Evolutionary conservation across 1,140 invertebrate species (phyloP).

Genomic region (Bicyclus anynana): DNA sequence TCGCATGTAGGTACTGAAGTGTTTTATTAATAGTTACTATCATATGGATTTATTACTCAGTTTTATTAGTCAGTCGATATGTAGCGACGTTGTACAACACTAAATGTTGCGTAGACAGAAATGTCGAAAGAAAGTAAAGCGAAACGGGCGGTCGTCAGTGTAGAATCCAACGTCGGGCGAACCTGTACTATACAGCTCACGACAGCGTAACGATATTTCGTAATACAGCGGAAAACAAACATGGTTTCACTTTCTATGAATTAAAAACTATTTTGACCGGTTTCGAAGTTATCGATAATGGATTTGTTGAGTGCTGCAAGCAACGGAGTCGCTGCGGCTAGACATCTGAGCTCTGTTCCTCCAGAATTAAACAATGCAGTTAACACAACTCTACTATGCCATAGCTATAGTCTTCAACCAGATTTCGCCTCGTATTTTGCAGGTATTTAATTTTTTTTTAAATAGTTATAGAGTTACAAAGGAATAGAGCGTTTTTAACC

Average conservation of each 20-base stretch:
- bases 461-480: neutral
- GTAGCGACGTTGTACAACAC: constrained; percentile 38
- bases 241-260: constrained; percentile 10
- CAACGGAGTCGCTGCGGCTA: constrained; percentile 40
- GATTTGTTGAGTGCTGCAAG: constrained; percentile 50
- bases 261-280: neutral
- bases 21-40: neutral
- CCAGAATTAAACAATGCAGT: constrained; percentile 46
- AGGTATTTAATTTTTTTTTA: constrained; percentile 34
- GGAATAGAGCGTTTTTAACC: neutral
- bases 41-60: neutral
- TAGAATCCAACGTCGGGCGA: constrained; percentile 11
- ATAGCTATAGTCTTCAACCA: constrained; percentile 53
- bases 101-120: constrained; percentile 56
- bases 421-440: constrained; percentile 52
- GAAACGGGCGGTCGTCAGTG: constrained; percentile 33
- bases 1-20: neutral
- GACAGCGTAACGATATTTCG: constrained; percentile 1
- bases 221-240: constrained; percentile 14
- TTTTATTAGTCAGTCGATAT: constrained; percentile 5
- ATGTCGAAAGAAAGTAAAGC: constrained; percentile 72
- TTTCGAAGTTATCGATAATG: constrained; percentile 29
- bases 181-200: constrained; percentile 10
- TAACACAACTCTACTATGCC: constrained; percentile 56
- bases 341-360: constrained; percentile 48